Base-by-base conservation (phyloP, 2,113 vertebrate species). In the Zosterops lateralis region DNA sequence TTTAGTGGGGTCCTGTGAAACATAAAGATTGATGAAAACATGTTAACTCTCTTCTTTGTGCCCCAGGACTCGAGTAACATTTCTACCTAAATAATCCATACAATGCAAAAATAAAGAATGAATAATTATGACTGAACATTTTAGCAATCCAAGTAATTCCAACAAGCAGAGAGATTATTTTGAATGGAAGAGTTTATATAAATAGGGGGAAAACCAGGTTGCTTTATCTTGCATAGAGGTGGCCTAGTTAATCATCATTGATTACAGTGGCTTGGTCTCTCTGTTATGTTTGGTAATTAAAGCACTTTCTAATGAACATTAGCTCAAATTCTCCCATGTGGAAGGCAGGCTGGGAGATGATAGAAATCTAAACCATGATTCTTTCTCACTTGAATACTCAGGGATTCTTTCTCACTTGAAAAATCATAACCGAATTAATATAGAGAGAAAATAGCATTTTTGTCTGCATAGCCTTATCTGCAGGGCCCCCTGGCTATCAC, bases 201-300 rank as follows among this genome's bases (percentile, higher is more conserved):
- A 96, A 93, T 9, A 56, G 11, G 10, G 20, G 74, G 48, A 48
- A 97, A 96, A 42, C 3, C 18, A 95, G 31, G 57, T 88, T 89
- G 81, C 77, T 94, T 95, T 92, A 93, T 97, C 90, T 79, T 96
- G 32, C 76, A 94, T 85, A 95, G 56, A 96, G 47, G 48, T 90
- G 38, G 88, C 81, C 91, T 77, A 95, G 70, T 95, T 97, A 97
- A 97, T 97, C 91, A 96, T 50, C 74, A 86, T 81, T 96, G 96
- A 96, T 97, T 97, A 96, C 36, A 9, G 58, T 26, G 14, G 68
- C 82, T 91, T 97, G 90, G 70, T 66, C 62, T 95, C 65, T 96
- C 89, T 62, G 87, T 95, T 95, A 84, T 90, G 68, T 95, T 97
- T 95, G 87, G 88, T 96, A 97, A 97, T 97, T 97, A 97, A 97